Percentiles rank a stretch among this genome's conserved stretches.
Conservation (phyloP, 2,797 vertebrate genomes). For the Aselliscus stoliczkanus region DNA sequence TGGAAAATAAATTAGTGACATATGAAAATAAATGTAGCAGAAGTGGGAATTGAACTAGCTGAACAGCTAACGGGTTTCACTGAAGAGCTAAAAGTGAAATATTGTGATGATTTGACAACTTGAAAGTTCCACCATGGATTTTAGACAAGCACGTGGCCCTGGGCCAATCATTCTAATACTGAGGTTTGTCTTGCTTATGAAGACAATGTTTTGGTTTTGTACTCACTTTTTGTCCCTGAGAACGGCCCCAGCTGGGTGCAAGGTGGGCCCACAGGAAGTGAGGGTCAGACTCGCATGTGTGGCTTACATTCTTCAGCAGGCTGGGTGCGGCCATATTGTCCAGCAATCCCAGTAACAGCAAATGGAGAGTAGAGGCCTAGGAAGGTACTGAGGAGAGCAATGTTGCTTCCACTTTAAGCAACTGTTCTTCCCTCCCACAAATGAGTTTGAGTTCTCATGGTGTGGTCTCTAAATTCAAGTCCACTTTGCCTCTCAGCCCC, state of each 20-base stretch:
- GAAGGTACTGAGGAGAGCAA: not conserved
- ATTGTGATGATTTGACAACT: not conserved
- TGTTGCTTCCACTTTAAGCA: not conserved
- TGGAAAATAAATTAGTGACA: constrained; percentile 53
- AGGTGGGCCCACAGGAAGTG: not conserved
- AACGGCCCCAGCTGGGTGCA: not conserved
- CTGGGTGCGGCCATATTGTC: not conserved
- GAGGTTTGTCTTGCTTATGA: not conserved
- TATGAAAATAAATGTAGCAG: constrained; percentile 52
- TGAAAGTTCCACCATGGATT: not conserved
- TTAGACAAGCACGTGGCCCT: not conserved
- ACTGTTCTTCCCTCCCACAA: not conserved
- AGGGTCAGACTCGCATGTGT: not conserved
- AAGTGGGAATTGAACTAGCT: constrained; percentile 42
- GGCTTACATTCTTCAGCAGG: not conserved
- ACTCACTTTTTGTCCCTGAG: not conserved
- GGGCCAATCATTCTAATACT: not conserved
- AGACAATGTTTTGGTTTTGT: not conserved
- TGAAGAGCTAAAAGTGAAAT: not conserved
- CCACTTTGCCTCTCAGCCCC: not conserved
- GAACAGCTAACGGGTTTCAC: not conserved
- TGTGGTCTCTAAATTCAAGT: not conserved
- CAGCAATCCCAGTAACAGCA: not conserved
- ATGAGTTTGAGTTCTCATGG: not conserved
- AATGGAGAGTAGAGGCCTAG: not conserved